Percentiles rank a stretch among this genome's conserved stretches.
Evolutionary conservation across 2,888 invertebrate species (phyloP).

Genomic region (Choreutis nemorana): DNA sequence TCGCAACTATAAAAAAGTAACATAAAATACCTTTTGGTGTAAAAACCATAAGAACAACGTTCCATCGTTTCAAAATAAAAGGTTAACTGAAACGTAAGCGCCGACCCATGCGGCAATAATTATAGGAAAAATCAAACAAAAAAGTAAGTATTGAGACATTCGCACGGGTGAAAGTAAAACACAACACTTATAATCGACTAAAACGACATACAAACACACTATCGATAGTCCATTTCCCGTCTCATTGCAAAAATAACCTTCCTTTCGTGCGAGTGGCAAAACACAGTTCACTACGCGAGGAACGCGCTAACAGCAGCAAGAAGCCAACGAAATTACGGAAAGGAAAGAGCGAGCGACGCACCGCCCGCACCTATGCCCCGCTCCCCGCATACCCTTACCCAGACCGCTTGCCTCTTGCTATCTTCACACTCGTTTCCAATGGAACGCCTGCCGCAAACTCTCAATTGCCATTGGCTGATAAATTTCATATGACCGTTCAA

Average conservation of each 20-base stretch:
- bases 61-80: slow-evolving; percentile 75
- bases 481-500: slow-evolving; percentile 49
- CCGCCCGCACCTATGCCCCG: slow-evolving; percentile 44
- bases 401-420: no score
- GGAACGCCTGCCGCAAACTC: slow-evolving; percentile 40
- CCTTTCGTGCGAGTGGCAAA: slow-evolving; percentile 57
- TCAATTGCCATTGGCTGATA: slow-evolving; percentile 36
- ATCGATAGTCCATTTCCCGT: slow-evolving; percentile 59
- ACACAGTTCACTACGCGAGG: slow-evolving; percentile 37
- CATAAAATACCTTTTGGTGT: slow-evolving; percentile 81
- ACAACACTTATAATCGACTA: slow-evolving; percentile 64
- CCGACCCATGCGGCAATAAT: slow-evolving; percentile 61
- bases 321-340: no score
- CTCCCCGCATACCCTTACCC: slow-evolving; percentile 22
- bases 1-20: slow-evolving; percentile 57
- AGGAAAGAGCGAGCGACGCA: slow-evolving; percentile 29
- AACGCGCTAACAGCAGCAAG: background rate
- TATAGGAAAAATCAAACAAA: slow-evolving; percentile 58
- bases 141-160: slow-evolving; percentile 62
- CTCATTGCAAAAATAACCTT: slow-evolving; percentile 61
- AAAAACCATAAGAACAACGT: slow-evolving; percentile 82
- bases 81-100: slow-evolving; percentile 63
- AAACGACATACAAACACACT: slow-evolving; percentile 67
- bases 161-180: slow-evolving; percentile 66
- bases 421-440: slow-evolving; percentile 46